Evolutionary conservation across 2,113 vertebrate species (phyloP).

Genomic region (Cephalopholis sonnerati): DNA sequence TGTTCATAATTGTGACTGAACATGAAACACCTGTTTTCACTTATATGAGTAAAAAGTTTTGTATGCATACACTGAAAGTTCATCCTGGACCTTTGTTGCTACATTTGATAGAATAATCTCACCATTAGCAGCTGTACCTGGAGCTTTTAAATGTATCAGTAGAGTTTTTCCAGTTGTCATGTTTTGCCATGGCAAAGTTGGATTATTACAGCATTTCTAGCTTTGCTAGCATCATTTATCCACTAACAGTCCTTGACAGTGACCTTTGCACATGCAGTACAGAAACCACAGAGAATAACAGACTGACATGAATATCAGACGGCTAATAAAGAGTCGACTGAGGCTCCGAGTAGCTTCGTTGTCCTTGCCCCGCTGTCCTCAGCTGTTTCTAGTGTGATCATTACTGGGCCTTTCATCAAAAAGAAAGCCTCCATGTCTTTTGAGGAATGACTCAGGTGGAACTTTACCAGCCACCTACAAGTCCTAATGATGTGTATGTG

Average conservation of each 20-base stretch:
- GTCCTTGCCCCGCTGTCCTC: constrained; percentile 7
- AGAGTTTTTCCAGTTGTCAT: background rate
- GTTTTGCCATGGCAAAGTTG: background rate
- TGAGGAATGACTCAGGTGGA: background rate
- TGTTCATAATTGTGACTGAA: background rate
- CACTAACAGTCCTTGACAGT: constrained; percentile 7
- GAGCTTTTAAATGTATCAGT: background rate
- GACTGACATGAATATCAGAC: constrained; percentile 20
- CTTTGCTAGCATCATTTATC: constrained; percentile 3
- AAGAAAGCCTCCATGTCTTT: background rate
- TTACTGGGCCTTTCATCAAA: constrained; percentile 11
- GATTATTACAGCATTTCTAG: constrained; percentile 19
- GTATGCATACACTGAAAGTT: background rate
- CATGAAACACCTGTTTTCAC: background rate
- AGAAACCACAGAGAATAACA: background rate
- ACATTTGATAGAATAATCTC: background rate
- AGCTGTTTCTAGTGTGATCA: background rate
- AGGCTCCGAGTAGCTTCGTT: constrained; percentile 6
- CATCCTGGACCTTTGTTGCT: background rate
- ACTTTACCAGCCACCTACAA: background rate
- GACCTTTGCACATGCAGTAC: background rate
- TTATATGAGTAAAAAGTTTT: too few species aligned
- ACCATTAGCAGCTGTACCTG: background rate
- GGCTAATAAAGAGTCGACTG: background rate
- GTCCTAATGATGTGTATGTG: background rate